Evolutionary conservation across 2,113 vertebrate genomes (phyloP).

Genomic region (Prochilodus magdalenae): DNA sequence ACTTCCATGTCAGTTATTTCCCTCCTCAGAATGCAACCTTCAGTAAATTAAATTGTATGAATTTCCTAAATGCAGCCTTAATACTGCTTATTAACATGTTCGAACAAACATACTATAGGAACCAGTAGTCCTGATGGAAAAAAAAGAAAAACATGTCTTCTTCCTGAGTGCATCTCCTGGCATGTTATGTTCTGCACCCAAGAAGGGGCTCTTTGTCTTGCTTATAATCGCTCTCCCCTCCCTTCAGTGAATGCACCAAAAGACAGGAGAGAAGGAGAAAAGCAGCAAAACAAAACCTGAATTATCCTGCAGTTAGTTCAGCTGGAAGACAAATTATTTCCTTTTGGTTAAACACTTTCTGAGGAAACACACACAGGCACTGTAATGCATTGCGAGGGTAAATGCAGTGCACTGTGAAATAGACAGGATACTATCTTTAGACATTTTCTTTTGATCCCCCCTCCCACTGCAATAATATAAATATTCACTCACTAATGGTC

Average conservation of each 20-base stretch:
- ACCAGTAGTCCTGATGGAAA: constrained; percentile 4
- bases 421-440: constrained; percentile 25
- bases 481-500: constrained; percentile 20
- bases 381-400: constrained; percentile 32
- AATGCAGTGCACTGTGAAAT: constrained; percentile 18
- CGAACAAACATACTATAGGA: constrained; percentile 30
- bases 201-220: constrained; percentile 48
- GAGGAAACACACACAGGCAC: constrained; percentile 39
- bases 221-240: constrained; percentile 27
- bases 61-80: constrained; percentile 17
- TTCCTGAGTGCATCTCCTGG: constrained; percentile 27
- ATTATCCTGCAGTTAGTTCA: constrained; percentile 49
- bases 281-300: constrained; percentile 51
- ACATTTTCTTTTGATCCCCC: neutral
- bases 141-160: neutral
- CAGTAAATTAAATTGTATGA: constrained; percentile 35
- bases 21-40: neutral
- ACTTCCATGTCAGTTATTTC: neutral
- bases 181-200: constrained; percentile 20
- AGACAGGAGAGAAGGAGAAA: constrained; percentile 25
- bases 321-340: constrained; percentile 58
- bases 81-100: constrained; percentile 44
- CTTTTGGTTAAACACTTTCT: constrained; percentile 55
- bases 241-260: constrained; percentile 24
- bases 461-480: neutral